These are phyloP conservation scores for Scolopax bukidnonensis DNA, from an alignment of 2,797 vertebrate species.

Conservation along the genomic window DNA sequence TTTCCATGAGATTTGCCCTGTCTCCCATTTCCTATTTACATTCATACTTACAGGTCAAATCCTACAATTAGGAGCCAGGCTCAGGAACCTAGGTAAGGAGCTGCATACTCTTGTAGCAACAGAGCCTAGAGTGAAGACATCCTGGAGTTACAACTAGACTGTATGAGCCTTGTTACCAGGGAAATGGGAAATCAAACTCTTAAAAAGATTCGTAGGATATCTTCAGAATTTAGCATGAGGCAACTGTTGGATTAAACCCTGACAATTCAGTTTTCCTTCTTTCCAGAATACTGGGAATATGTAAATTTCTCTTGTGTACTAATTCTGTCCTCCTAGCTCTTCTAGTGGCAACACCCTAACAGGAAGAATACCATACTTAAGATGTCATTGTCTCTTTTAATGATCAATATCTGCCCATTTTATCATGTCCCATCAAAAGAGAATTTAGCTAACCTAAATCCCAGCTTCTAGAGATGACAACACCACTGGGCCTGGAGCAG, in stretches of 20 bases:
- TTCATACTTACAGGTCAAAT: neutral
- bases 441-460: neutral
- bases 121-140: neutral
- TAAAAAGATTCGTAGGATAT: neutral
- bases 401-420: neutral
- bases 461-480: neutral
- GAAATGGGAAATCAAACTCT: neutral
- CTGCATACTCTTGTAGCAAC: neutral
- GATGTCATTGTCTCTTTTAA: neutral
- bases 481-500: accelerated
- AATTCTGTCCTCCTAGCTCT: neutral
- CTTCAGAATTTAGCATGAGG: neutral
- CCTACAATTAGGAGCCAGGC: accelerated
- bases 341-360: neutral
- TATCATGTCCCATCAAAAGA: neutral
- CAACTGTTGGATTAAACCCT: neutral
- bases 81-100: neutral
- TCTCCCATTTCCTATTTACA: neutral
- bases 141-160: neutral
- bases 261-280: neutral
- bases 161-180: too few relatives aligned
- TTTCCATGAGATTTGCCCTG: neutral
- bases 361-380: neutral
- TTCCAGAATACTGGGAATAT: neutral
- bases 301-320: neutral